Conservation (phyloP, 2,113 vertebrate species). For the Neoarius graeffei region DNA sequence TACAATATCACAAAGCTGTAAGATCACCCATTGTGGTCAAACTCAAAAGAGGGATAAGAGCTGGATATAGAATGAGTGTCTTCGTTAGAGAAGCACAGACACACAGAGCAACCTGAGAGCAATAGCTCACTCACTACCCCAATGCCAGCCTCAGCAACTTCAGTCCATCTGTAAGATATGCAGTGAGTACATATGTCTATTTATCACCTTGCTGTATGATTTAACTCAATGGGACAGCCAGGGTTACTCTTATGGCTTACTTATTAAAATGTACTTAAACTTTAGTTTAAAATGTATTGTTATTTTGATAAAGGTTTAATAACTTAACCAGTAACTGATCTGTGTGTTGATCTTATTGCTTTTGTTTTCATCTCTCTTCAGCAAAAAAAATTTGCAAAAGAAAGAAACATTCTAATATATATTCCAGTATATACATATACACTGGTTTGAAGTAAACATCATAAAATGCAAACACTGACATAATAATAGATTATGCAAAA, state of each 20-base stretch:
- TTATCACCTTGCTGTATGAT: not conserved
- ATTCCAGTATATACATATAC: not conserved
- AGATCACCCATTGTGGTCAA: slow-evolving; percentile 34
- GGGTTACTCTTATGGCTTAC: not conserved
- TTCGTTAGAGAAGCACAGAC: not conserved
- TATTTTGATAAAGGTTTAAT: not conserved
- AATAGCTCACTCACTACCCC: not conserved
- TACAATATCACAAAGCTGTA: slow-evolving; percentile 50
- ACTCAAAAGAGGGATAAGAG: too few relatives aligned
- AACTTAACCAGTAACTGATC: not conserved
- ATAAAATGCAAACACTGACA: not conserved
- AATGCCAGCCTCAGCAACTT: slow-evolving; percentile 36
- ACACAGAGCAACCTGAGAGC: not conserved
- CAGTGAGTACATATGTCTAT: slow-evolving; percentile 60
- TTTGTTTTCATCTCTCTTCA: not conserved
- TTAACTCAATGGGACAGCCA: not conserved
- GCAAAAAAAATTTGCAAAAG: not conserved
- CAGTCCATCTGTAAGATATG: slow-evolving; percentile 60
- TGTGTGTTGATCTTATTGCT: not conserved
- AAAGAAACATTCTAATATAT: not conserved
- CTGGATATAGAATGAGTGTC: slow-evolving; percentile 7
- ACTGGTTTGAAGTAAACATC: not conserved
- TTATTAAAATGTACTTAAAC: not conserved
- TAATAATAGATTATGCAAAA: not conserved
- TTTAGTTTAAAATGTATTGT: not conserved